Conservation (phyloP, 2,888 invertebrate species). For the Spisula solida region DNA sequence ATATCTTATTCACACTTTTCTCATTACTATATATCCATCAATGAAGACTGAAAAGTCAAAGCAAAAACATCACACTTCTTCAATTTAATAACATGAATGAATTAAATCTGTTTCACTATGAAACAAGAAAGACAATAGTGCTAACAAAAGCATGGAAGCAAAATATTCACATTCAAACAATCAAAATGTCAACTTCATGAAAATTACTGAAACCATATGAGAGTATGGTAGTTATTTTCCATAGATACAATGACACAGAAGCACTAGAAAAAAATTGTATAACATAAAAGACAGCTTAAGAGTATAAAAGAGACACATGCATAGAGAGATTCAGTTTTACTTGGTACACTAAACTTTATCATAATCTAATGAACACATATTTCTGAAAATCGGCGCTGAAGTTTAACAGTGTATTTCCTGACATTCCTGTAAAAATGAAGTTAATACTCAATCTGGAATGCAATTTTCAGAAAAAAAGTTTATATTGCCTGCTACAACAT, state of each 20-base stretch:
- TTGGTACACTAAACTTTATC: no score
- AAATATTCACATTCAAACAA: slow-evolving; percentile 20
- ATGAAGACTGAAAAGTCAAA: neutral
- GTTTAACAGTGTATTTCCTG: no score
- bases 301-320: no score
- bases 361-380: no score
- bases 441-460: no score
- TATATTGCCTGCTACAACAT: no score
- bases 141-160: slow-evolving; percentile 26
- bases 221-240: slow-evolving; percentile 10
- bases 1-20: neutral
- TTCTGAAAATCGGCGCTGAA: no score
- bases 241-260: neutral
- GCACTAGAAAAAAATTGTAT: neutral
- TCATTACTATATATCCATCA: neutral
- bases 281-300: neutral
- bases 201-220: neutral
- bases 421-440: no score
- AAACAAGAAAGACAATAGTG: neutral
- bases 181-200: slow-evolving; percentile 31
- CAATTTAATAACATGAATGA: neutral
- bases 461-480: no score
- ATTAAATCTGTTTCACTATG: neutral
- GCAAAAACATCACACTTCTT: neutral
- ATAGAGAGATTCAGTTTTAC: no score